These are phyloP conservation scores for Rhysida immarginata DNA, from an alignment of 1,140 invertebrate genomes.

Conservation along the genomic window DNA sequence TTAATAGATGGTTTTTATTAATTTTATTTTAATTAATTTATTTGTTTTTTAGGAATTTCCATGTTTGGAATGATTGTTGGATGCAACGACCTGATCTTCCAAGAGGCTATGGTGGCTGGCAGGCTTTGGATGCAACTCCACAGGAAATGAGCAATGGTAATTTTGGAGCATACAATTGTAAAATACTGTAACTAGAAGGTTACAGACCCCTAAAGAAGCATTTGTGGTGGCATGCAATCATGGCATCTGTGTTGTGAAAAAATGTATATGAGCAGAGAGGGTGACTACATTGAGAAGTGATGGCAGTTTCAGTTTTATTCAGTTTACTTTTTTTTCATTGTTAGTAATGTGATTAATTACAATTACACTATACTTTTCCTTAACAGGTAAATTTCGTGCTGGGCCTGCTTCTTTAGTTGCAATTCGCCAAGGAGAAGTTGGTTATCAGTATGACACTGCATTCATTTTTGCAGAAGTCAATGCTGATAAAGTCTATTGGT, in stretches of 20 bases:
- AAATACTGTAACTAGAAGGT: too few species aligned
- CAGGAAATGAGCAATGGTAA: conserved; percentile 23
- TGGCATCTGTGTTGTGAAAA: too few species aligned
- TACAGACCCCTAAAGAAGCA: too few species aligned
- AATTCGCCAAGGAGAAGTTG: conserved; percentile 63
- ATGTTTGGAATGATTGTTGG: conserved; percentile 93
- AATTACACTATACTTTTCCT: conserved; percentile 9
- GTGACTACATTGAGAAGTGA: too few species aligned
- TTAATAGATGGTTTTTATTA: too few species aligned
- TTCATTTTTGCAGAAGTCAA: conserved; percentile 76
- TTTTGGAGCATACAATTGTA: too few species aligned
- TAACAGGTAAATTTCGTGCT: conserved; percentile 47
- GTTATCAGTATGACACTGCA: conserved; percentile 58
- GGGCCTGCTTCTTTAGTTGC: conserved; percentile 57
- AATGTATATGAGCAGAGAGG: too few species aligned
- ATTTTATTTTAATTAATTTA: too few species aligned
- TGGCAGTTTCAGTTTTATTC: too few species aligned
- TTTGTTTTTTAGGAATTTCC: conserved; percentile 86
- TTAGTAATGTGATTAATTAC: too few species aligned
- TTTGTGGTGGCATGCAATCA: background rate
- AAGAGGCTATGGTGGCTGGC: conserved; percentile 28
- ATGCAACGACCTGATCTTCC: conserved; percentile 67
- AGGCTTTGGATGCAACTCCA: conserved; percentile 24
- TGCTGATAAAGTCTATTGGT: conserved; percentile 72
- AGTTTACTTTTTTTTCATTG: too few species aligned